phyloP scores from a whole-genome alignment of 1,140 invertebrate species.

The Drosophila orosa region DNA sequence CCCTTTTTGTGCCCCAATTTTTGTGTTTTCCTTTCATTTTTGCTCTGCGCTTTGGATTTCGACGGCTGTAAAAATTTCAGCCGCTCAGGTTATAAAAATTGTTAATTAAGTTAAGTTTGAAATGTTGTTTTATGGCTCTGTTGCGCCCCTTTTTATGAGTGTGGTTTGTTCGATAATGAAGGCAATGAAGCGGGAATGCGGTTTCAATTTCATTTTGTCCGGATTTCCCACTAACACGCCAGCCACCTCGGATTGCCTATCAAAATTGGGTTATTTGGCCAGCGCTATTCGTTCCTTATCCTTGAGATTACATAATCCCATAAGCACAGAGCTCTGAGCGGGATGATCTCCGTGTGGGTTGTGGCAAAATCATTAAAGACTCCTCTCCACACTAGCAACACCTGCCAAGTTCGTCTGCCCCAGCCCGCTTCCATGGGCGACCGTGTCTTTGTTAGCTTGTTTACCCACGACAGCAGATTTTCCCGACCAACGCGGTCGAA shows the following conservation, averaged over 20 bases:
- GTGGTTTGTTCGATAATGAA: conserved; percentile 32
- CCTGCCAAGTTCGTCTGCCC: conserved; percentile 6
- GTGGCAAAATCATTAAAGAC: conserved; percentile 63
- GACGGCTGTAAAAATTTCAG: conserved; percentile 46
- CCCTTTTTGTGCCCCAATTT: conserved; percentile 33
- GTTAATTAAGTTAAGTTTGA: conserved; percentile 75
- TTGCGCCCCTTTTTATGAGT: conserved; percentile 44
- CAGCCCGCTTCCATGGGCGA: conserved; percentile 6
- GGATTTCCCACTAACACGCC: conserved; percentile 5
- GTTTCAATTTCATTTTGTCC: conserved; percentile 30
- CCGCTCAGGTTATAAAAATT: conserved; percentile 61
- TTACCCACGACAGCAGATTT: conserved; percentile 33
- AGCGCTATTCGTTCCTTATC: neutral
- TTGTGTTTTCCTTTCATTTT: conserved; percentile 33
- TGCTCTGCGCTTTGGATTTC: conserved; percentile 42
- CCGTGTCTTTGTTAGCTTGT: conserved; percentile 59
- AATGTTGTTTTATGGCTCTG: conserved; percentile 63
- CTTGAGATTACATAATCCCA: conserved; percentile 27
- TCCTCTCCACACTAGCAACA: conserved; percentile 33
- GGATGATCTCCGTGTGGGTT: conserved; percentile 17
- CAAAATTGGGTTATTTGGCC: conserved; percentile 1
- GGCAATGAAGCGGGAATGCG: conserved; percentile 37
- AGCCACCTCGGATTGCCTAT: neutral
- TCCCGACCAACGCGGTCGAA: conserved; percentile 33
- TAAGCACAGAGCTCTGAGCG: neutral